Evolutionary conservation across 2,888 invertebrate species (phyloP).

Genomic region (Augochlorella aurata): DNA sequence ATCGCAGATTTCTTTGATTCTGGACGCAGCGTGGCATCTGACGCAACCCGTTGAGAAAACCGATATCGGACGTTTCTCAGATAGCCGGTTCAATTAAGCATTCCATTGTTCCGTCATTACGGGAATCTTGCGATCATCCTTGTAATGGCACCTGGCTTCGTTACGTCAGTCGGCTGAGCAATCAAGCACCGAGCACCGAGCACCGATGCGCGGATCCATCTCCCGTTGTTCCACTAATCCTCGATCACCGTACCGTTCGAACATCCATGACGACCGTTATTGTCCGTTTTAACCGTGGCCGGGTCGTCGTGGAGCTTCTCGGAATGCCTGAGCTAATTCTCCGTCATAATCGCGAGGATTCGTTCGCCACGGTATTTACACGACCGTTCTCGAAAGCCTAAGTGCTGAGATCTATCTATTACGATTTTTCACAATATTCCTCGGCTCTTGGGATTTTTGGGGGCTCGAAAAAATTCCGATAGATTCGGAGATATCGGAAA

Average conservation of each 20-base stretch:
- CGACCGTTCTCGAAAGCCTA: neutral
- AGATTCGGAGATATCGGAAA: too few relatives aligned
- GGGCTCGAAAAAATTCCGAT: neutral
- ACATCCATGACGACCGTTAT: conserved; percentile 24
- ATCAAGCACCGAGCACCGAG: conserved; percentile 16
- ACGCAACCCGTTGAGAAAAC: conserved; percentile 40
- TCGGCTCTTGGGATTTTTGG: neutral
- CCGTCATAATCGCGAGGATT: neutral
- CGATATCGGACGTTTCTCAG: conserved; percentile 30
- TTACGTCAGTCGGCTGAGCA: conserved; percentile 32
- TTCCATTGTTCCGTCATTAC: conserved; percentile 33
- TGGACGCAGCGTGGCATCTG: neutral
- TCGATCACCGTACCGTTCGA: conserved; percentile 18
- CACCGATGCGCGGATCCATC: conserved; percentile 9
- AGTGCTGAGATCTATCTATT: neutral
- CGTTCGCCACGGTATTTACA: neutral
- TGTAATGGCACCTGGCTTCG: conserved; percentile 37
- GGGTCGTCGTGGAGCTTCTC: neutral
- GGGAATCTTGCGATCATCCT: conserved; percentile 27
- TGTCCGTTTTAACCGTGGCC: conserved; percentile 1
- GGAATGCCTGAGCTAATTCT: neutral
- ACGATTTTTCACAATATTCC: neutral
- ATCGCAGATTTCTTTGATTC: neutral
- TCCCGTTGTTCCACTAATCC: conserved; percentile 26
- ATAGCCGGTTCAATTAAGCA: conserved; percentile 42